Conservation (phyloP, 2,888 invertebrate species). For the Acleris holmiana region DNA sequence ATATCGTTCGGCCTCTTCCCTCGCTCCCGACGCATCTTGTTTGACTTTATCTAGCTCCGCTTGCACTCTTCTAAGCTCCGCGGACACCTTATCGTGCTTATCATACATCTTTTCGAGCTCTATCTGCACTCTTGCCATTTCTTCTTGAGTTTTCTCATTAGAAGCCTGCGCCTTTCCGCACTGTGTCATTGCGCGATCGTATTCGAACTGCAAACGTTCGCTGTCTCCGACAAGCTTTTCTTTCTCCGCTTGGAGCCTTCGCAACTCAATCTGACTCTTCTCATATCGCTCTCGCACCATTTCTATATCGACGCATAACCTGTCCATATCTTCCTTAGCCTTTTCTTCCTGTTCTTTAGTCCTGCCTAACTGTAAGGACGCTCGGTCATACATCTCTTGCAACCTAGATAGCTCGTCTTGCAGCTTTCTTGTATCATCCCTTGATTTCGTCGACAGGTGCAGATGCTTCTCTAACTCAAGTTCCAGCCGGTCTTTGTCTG, state of each 20-base stretch:
- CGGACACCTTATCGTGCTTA: slow-evolving; percentile 93
- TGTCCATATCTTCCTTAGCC: slow-evolving; percentile 92
- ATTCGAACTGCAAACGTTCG: slow-evolving; percentile 93
- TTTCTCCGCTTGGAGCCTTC: slow-evolving; percentile 92
- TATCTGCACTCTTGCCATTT: slow-evolving; percentile 92
- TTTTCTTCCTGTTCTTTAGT: slow-evolving; percentile 96
- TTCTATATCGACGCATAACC: slow-evolving; percentile 91
- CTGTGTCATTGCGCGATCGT: slow-evolving; percentile 94
- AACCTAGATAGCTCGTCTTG: slow-evolving; percentile 94
- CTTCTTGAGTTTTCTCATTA: slow-evolving; percentile 95
- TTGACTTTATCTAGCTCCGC: slow-evolving; percentile 89
- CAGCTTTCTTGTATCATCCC: slow-evolving; percentile 93
- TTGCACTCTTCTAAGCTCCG: slow-evolving; percentile 92
- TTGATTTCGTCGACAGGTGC: slow-evolving; percentile 90
- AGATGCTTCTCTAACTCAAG: slow-evolving; percentile 94
- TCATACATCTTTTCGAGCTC: slow-evolving; percentile 96
- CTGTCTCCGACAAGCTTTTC: slow-evolving; percentile 93
- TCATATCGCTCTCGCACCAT: slow-evolving; percentile 95
- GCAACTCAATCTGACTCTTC: slow-evolving; percentile 93
- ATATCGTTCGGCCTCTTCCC: slow-evolving; percentile 91
- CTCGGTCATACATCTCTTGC: slow-evolving; percentile 95
- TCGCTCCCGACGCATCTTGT: slow-evolving; percentile 89
- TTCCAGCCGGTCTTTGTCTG: slow-evolving; percentile 93
- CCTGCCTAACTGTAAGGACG: slow-evolving; percentile 92
- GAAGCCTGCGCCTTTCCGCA: slow-evolving; percentile 93